Base-by-base conservation (phyloP, 1,140 invertebrate genomes). In the Drosophila nigromelanica region DNA sequence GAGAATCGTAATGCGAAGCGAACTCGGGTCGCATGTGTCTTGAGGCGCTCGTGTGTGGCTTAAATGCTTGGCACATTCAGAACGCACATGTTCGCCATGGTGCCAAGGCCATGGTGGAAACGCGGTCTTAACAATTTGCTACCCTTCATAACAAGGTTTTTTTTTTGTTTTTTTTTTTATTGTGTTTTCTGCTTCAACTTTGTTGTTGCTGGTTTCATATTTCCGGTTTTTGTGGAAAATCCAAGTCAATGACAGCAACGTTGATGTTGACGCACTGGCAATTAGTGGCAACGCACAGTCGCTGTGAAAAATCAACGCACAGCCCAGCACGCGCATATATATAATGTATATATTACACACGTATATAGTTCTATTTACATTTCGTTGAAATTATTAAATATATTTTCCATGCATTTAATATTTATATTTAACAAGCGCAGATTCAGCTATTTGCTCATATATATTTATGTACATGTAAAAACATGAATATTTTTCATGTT, bases 221-320 rank as follows among this genome's bases (percentile, higher is more conserved):
- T 67, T 72, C 69, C 62, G 54, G 63, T 48, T 67, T 50, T 35
- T 45, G 18, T 64, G 54, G 24, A 67, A 72, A 66, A 71, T 66
- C 68, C 52, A 66, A 51, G 52, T 72, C 69, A 72, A 72, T 59
- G 62, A 66, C 62, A 66, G 68, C 12, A 27, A 11, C 45, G 52
- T 4, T 47, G 43, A n/a, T 48, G 52, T 39, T 40, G 47, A 64
- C 50, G 51, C 68, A 50, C 30, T 51, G 54, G 50, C 51, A 63
- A 67, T 67, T 67, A 67, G 47, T 67, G 30, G 21, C 37, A 54
- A 15, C 4, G 35, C 18, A 58, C 45, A 71, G 45, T 43, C 10
- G 50, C 35, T 66, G 45, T 27, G 11, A 45, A 27, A 30, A 66
- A 7, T 66, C 2, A 14, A 35, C 47, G 18, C 24, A 40, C 27